Conservation (phyloP, 1,140 invertebrate species). For the Metaphire vulgaris region DNA sequence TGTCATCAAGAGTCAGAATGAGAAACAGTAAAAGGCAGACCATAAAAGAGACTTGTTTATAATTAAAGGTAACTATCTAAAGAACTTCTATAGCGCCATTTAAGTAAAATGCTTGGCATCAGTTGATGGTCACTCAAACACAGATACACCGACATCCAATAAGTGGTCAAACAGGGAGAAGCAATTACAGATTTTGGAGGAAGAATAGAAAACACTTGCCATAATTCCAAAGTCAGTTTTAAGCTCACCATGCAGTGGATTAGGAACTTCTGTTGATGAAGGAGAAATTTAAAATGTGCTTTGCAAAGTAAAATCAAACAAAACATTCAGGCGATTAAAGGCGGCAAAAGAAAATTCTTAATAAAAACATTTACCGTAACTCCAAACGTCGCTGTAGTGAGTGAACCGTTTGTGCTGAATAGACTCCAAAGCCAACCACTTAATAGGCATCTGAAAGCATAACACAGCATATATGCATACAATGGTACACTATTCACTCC, state of each 20-base stretch:
- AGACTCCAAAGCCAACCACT: constrained; percentile 95
- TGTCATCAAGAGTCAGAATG: neutral
- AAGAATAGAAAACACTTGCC: neutral
- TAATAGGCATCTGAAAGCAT: constrained; percentile 84
- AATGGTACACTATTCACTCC: too few species aligned
- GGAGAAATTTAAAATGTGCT: too few species aligned
- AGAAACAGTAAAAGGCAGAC: neutral
- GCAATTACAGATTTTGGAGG: too few species aligned
- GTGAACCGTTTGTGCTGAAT: constrained; percentile 92
- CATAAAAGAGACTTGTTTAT: too few species aligned
- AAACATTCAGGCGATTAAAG: neutral
- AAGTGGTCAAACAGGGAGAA: too few species aligned
- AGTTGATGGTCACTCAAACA: neutral
- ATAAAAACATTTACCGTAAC: constrained; percentile 62
- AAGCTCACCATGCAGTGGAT: neutral
- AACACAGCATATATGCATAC: too few species aligned
- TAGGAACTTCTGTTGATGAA: too few species aligned
- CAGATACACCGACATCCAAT: too few species aligned
- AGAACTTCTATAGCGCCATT: neutral
- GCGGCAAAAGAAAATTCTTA: neutral
- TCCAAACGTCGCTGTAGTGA: constrained; percentile 98
- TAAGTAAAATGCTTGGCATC: neutral
- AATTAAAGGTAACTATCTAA: too few species aligned
- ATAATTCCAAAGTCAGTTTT: neutral
- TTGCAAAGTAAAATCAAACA: neutral